Percentiles rank a stretch among this genome's conserved stretches.
These are phyloP conservation scores for Anoplopoma fimbria DNA, from an alignment of 2,113 vertebrate species.

Conservation along the genomic window DNA sequence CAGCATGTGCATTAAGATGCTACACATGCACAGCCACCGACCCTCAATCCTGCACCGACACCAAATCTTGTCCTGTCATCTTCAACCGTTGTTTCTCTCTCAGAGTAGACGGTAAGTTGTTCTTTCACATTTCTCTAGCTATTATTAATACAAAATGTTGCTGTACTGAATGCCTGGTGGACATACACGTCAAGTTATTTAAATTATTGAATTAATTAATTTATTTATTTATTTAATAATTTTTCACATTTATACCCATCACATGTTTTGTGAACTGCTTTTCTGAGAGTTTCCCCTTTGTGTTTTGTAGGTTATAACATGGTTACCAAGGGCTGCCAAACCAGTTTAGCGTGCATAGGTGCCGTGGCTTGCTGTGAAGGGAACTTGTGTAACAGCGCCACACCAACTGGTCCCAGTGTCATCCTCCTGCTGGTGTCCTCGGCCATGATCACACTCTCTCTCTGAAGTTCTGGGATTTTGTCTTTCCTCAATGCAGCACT, in stretches of 20 bases:
- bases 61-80: constrained; percentile 34
- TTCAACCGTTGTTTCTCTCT: constrained; percentile 65
- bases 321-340: constrained; percentile 60
- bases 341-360: accelerated
- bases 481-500: neutral
- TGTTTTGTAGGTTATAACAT: constrained; percentile 32
- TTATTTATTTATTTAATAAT: too few species aligned
- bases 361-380: constrained; percentile 56
- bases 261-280: neutral
- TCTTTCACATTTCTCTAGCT: neutral
- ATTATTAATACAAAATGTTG: neutral
- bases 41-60: constrained; percentile 56
- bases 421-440: constrained; percentile 55
- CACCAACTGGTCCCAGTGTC: constrained; percentile 19
- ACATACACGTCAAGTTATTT: too few species aligned
- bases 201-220: too few species aligned
- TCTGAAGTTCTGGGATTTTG: constrained; percentile 28
- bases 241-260: neutral
- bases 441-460: constrained; percentile 28
- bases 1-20: constrained; percentile 69
- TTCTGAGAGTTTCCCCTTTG: neutral
- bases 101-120: constrained; percentile 28
- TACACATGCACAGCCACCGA: constrained; percentile 42
- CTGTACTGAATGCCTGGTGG: neutral
- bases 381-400: constrained; percentile 65